These are phyloP conservation scores for Meganola albula DNA, from an alignment of 2,888 invertebrate genomes.

Conservation along the genomic window DNA sequence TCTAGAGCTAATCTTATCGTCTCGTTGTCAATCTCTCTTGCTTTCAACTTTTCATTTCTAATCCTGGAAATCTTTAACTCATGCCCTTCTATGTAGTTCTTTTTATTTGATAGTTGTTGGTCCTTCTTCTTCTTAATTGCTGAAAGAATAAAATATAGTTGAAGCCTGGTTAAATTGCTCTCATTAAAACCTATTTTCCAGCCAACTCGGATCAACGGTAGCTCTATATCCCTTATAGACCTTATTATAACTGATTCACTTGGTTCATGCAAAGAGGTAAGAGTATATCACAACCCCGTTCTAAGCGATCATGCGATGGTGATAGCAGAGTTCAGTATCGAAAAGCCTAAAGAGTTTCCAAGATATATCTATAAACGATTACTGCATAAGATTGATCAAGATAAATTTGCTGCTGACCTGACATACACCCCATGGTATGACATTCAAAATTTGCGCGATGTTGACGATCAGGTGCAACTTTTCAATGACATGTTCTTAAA, in stretches of 20 bases:
- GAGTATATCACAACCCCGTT: too few species aligned
- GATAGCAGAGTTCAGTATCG: conserved; percentile 2
- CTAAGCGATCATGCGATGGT: too few species aligned
- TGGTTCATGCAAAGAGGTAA: background rate
- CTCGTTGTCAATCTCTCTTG: conserved; percentile 48
- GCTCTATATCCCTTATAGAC: too few species aligned
- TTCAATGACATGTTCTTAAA: background rate
- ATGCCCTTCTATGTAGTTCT: conserved; percentile 58
- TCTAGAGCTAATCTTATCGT: conserved; percentile 48
- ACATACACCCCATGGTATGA: background rate
- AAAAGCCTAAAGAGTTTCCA: background rate
- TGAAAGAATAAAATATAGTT: conserved; percentile 33
- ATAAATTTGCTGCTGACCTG: background rate
- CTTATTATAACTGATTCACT: conserved; percentile 1
- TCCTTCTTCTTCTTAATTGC: conserved; percentile 58
- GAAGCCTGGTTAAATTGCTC: too few species aligned
- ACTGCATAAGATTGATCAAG: background rate
- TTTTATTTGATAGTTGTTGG: conserved; percentile 50
- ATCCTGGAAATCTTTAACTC: conserved; percentile 43
- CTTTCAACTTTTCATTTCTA: conserved; percentile 42
- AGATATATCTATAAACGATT: background rate
- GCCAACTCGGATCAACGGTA: too few species aligned
- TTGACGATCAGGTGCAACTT: background rate
- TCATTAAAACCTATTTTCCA: too few species aligned
- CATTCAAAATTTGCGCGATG: background rate